These are phyloP conservation scores for Menura novaehollandiae DNA, from an alignment of 2,113 vertebrate genomes.

Conservation along the genomic window DNA sequence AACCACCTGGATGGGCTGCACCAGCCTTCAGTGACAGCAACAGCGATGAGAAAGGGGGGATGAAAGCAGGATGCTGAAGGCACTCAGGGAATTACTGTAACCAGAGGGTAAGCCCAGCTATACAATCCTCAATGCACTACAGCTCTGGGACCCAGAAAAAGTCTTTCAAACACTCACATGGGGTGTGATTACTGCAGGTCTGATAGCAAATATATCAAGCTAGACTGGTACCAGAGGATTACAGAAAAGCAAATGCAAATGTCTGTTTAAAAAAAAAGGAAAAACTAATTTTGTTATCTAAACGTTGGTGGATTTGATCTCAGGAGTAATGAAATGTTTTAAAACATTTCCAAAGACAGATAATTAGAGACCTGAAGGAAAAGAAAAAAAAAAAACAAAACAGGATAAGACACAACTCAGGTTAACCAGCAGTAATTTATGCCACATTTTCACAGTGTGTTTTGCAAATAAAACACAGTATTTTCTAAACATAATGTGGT, in stretches of 20 bases:
- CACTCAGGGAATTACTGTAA: neutral
- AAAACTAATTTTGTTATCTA: slow-evolving; percentile 52
- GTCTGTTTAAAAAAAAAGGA: neutral
- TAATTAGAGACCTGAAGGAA: slow-evolving; percentile 48
- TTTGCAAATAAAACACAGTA: slow-evolving; percentile 22
- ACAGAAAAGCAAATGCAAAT: slow-evolving; percentile 6
- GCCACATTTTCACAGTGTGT: neutral
- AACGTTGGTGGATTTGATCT: slow-evolving; percentile 47
- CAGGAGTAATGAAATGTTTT: slow-evolving; percentile 32
- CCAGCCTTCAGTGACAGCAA: neutral
- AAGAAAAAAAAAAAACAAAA: neutral
- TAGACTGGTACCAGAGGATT: slow-evolving; percentile 20
- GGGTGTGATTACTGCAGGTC: neutral
- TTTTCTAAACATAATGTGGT: neutral
- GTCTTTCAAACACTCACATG: neutral
- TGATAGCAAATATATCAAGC: slow-evolving; percentile 3
- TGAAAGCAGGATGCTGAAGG: neutral
- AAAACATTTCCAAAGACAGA: slow-evolving; percentile 34
- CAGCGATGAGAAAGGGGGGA: neutral
- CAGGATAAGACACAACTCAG: neutral
- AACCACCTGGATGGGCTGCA: neutral
- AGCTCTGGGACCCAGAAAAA: neutral
- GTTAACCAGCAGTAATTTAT: slow-evolving; percentile 37
- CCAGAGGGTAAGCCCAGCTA: neutral
- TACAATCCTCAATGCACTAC: neutral